Conservation (phyloP, 2,113 vertebrate species). For the Himantopus leucocephalus region DNA sequence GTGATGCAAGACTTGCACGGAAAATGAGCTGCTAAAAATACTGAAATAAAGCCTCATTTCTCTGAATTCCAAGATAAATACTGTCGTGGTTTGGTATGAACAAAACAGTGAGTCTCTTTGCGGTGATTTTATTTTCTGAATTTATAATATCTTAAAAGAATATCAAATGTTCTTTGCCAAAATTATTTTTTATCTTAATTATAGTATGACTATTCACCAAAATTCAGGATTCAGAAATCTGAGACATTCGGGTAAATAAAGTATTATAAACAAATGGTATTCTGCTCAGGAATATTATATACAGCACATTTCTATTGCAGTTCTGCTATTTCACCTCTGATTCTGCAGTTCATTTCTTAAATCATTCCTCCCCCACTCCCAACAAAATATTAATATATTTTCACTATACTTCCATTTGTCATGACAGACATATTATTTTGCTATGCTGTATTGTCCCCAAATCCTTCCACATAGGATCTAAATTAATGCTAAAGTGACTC, state of each 20-base stretch:
- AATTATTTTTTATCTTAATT: neutral
- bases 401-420: neutral
- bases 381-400: neutral
- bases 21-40: neutral
- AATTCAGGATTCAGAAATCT: neutral
- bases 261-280: neutral
- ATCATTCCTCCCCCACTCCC: neutral
- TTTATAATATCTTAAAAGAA: neutral
- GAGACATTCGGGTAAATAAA: neutral
- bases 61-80: neutral
- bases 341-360: neutral
- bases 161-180: neutral
- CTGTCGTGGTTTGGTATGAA: neutral
- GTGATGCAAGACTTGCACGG: neutral
- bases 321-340: neutral
- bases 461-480: neutral
- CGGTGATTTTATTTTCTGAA: neutral
- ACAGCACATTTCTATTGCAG: neutral
- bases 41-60: neutral
- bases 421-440: neutral
- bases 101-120: neutral
- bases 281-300: neutral
- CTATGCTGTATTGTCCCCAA: neutral
- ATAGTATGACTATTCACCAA: neutral
- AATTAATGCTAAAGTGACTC: neutral